Evolutionary conservation across 2,113 vertebrate genomes (phyloP), one percentile per base, ranked within the genome.

Genomic region (Epinephelus moara): DNA sequence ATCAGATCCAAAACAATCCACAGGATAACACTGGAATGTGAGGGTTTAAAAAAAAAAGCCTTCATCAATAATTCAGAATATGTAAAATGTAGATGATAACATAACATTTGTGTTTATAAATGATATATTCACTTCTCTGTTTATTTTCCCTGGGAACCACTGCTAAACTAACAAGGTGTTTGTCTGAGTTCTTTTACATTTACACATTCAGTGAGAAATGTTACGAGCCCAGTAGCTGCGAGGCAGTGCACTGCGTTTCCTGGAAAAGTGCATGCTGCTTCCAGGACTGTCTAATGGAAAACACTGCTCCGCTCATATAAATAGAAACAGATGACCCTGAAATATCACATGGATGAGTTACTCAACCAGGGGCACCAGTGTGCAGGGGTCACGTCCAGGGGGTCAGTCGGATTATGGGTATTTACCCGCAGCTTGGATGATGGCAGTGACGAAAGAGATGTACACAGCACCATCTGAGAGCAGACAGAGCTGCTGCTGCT

Each of bases 281-380:
- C 49, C 55, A 27, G 49, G 55, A 12, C 25, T 4, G 7, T 18
- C 37, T 3, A 1, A 75, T 62, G 71, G 57, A 80, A 84, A 75
- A 70, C 53, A 15, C 56, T 37, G 61, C 53, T 40, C 18, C n/a
- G 47, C 42, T 30, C 61, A 67, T 77, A 79, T 78, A 81, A 88
- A 90, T 81, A 88, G 85, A 91, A 85, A 64, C 82, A 69, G 80
- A 84, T 82, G 76, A 89, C 71, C 42, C 69, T 73, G 50, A 79
- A 74, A 85, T 59, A 85, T 88, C 85, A 86, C 69, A 81, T n/a
- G 83, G 75, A 85, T 77, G 81, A 86, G 53, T 86, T 89, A 72
- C 79, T 86, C 70, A 78, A 27, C 27, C 56, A 30, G 30, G 60
- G 67, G 57, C 80, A 81, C 67, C 62, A 62, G 72, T 56, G 62